Base-by-base conservation (phyloP, 2,888 invertebrate species). In the Cremastinae sp. region DNA sequence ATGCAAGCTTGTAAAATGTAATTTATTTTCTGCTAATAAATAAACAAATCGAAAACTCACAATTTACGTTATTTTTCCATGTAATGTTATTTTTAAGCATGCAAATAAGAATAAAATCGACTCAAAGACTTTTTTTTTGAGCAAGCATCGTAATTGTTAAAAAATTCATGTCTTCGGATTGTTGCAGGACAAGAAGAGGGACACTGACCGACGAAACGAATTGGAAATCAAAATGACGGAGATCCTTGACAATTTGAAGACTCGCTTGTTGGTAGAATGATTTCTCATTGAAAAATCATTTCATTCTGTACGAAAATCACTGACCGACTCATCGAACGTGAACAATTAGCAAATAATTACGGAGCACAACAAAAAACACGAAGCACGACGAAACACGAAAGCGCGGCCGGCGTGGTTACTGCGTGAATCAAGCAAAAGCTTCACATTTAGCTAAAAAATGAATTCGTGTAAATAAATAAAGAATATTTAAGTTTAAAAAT, bases 231-330 rank as follows among this genome's bases (percentile, higher is more conserved):
- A 79, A 53, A 86, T 87, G 82, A 51, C 84, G 4, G 83, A 86
- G 14, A 86, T 87, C 65, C 76, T 87, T 39, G 86, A 87, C 62
- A 87, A 85, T 68, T 74, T 87, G 41, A 85, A 87, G 64, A 82
- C 83, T 8, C 84, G 87, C 43, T 80, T 86, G 39, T 76, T 84
- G 28, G 78, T 87, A n/a, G 86, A 86, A 74, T 86, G 78, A 84
- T 37, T 28, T 18, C 22, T 58, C 18, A n/a, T 9, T 35, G n/a
- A 9, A 18, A 45, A 8, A 37, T 10, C 9, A 35, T 45, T n/a
- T n/a, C n/a, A n/a, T n/a, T n/a, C n/a, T n/a, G n/a, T n/a, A n/a
- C n/a, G n/a, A n/a, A n/a, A n/a, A n/a, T n/a, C n/a, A n/a, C n/a
- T n/a, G n/a, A n/a, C n/a, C n/a, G n/a, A n/a, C n/a, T n/a, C n/a